Percentiles rank a stretch among this genome's conserved stretches.
phyloP scores from a whole-genome alignment of 2,113 vertebrate genomes.

The Atherinomorus stipes region DNA sequence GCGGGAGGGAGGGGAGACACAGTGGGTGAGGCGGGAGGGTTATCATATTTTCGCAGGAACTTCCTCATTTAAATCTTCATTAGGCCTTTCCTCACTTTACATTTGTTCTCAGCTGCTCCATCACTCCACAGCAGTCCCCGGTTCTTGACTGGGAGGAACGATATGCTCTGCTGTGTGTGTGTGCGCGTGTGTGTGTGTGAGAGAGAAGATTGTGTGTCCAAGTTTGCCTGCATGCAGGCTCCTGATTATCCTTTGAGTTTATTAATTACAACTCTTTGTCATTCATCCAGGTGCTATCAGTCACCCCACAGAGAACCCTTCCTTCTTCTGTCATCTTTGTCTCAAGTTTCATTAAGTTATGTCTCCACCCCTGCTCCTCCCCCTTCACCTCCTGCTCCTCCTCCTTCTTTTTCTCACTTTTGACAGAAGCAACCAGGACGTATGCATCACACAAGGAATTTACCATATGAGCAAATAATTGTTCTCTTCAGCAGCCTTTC shows the following conservation, averaged over 20 bases:
- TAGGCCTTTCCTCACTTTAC: conserved; percentile 52
- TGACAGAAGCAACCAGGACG: conserved; percentile 29
- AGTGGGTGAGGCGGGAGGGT: conserved; percentile 34
- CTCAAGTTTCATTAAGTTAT: conserved; percentile 29
- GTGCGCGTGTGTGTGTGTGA: conserved; percentile 37
- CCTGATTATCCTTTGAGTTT: conserved; percentile 62
- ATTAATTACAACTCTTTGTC: conserved; percentile 66
- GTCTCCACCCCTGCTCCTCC: neutral
- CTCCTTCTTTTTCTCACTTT: neutral
- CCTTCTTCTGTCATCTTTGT: conserved; percentile 34
- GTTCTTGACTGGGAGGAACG: conserved; percentile 44
- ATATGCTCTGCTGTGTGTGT: conserved; percentile 24
- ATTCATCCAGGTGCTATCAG: conserved; percentile 64
- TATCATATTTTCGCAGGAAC: conserved; percentile 75
- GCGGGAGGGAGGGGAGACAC: conserved; percentile 27
- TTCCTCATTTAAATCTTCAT: conserved; percentile 73
- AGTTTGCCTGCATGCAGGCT: conserved; percentile 25
- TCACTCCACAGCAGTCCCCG: conserved; percentile 48
- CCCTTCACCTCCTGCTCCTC: neutral
- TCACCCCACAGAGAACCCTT: conserved; percentile 7
- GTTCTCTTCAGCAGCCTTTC: conserved; percentile 6
- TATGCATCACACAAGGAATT: conserved; percentile 37
- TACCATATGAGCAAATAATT: conserved; percentile 36
- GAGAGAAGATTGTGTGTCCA: conserved; percentile 38
- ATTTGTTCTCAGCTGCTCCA: conserved; percentile 54